These are phyloP conservation scores for Leptestheria dahalacensis DNA, from an alignment of 1,140 invertebrate genomes.

Conservation along the genomic window DNA sequence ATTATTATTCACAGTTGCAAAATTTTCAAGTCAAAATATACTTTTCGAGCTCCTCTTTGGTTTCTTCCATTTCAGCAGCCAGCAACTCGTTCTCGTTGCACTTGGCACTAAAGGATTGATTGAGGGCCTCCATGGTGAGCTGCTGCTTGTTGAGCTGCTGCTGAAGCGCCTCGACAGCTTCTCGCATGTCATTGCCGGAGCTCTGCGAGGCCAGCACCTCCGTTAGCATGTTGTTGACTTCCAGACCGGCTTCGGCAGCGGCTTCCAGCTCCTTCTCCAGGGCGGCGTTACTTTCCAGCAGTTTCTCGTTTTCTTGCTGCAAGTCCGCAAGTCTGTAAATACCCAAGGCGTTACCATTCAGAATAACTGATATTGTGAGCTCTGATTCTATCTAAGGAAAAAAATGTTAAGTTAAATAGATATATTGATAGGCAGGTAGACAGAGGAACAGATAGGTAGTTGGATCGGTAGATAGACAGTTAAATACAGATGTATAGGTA, in stretches of 20 bases:
- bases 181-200: slow-evolving; percentile 26
- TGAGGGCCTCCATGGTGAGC: slow-evolving; percentile 22
- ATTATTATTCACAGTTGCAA: no score
- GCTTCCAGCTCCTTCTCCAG: slow-evolving; percentile 30
- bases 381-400: no score
- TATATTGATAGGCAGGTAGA: no score
- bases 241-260: slow-evolving; percentile 29
- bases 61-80: slow-evolving; percentile 3
- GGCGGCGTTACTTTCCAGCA: slow-evolving; percentile 27
- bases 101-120: neutral
- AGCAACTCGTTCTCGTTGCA: slow-evolving; percentile 8
- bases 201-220: slow-evolving; percentile 38
- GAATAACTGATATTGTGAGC: no score
- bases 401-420: no score
- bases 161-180: slow-evolving; percentile 28
- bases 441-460: no score
- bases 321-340: neutral
- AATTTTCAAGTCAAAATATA: neutral
- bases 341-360: no score
- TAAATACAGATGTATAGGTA: no score
- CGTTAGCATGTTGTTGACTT: slow-evolving; percentile 36
- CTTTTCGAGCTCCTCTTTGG: neutral
- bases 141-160: slow-evolving; percentile 25
- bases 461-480: no score
- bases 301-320: slow-evolving; percentile 17